A percentile compares a stretch with the other conserved stretches of the same genome.
phyloP scores from a whole-genome alignment of 2,113 vertebrate species.

The Tenrec ecaudatus region DNA sequence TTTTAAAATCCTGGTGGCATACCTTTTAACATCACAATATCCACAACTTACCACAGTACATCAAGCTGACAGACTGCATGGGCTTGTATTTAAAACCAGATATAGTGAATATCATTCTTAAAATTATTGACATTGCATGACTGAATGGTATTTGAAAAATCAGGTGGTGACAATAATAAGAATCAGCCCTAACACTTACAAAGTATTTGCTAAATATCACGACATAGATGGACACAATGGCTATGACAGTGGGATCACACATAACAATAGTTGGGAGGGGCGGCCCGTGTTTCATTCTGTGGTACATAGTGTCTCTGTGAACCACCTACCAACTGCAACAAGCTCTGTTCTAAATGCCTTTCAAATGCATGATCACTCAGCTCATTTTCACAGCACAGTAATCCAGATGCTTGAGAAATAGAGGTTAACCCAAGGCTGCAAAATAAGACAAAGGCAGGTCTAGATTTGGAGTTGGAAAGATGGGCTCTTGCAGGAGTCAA shows the following conservation, averaged over 20 bases:
- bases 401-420: neutral
- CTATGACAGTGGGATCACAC: too few species aligned
- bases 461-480: neutral
- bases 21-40: neutral
- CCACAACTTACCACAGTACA: neutral
- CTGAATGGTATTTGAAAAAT: neutral
- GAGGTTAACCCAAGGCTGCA: neutral
- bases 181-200: neutral
- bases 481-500: neutral
- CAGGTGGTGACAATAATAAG: neutral
- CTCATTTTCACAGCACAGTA: neutral
- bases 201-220: neutral
- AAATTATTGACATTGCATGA: neutral
- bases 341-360: neutral
- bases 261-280: too few species aligned
- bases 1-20: neutral
- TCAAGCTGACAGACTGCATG: neutral
- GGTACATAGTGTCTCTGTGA: too few species aligned
- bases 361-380: neutral
- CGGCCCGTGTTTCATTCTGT: too few species aligned
- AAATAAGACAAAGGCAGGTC: neutral
- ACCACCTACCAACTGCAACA: too few species aligned
- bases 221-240: too few species aligned
- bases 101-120: neutral
- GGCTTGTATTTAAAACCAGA: neutral